Conservation (phyloP, 1,140 invertebrate genomes). For the Bombus confusus region DNA sequence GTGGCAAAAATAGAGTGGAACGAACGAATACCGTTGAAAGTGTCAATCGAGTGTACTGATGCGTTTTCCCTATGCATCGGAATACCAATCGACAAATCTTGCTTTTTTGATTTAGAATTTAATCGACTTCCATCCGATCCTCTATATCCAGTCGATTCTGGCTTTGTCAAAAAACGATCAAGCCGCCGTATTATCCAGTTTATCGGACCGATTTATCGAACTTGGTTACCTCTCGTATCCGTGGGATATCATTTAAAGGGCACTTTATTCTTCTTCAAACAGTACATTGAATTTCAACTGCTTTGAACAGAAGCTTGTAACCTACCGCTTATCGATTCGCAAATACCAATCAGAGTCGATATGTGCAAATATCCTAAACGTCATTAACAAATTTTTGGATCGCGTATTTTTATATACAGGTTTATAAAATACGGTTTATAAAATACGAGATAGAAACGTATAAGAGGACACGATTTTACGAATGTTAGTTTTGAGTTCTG, state of each 20-base stretch:
- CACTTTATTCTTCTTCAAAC: background rate
- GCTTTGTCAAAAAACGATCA: slow-evolving; percentile 17
- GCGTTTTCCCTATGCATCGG: slow-evolving; percentile 20
- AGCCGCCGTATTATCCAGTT: background rate
- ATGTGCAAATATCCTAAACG: too few relatives aligned
- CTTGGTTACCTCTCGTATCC: background rate
- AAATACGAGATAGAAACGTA: too few relatives aligned
- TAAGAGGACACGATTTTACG: too few relatives aligned
- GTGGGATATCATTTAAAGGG: background rate
- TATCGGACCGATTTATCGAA: slow-evolving; percentile 20
- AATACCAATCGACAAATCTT: slow-evolving; percentile 37
- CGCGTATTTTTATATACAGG: too few relatives aligned
- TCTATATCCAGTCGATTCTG: too few relatives aligned
- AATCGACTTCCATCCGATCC: slow-evolving; percentile 32
- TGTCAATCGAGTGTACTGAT: slow-evolving; percentile 22
- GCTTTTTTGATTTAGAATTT: slow-evolving; percentile 45
- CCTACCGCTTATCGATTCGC: too few relatives aligned
- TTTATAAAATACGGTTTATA: too few relatives aligned
- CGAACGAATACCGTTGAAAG: background rate
- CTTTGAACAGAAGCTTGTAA: too few relatives aligned
- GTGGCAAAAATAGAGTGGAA: background rate
- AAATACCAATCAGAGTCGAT: too few relatives aligned
- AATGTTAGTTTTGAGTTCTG: too few relatives aligned
- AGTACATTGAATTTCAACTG: background rate
- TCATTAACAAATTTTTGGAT: too few relatives aligned